Conservation (phyloP, 2,888 invertebrate genomes). For the Drymonia ruficornis region DNA sequence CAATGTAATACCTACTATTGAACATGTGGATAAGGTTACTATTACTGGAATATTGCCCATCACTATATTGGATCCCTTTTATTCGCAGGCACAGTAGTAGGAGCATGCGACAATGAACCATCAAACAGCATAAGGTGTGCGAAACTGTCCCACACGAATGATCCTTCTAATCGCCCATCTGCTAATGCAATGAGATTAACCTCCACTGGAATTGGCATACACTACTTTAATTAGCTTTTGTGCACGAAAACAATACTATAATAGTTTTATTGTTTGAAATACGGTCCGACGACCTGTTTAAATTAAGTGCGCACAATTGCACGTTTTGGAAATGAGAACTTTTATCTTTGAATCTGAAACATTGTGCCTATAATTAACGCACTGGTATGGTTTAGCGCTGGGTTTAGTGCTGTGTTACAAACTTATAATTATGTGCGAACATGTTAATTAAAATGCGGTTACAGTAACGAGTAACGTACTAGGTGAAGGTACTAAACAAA, state of each 20-base stretch:
- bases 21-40: not conserved
- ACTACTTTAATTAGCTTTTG: conserved; percentile 74
- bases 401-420: not conserved
- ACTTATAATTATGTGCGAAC: not conserved
- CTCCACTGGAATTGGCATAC: conserved; percentile 63
- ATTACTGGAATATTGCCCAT: not conserved
- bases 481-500: not conserved
- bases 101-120: not conserved
- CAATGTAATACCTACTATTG: not conserved
- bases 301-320: conserved; percentile 34
- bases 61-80: not conserved
- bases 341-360: conserved; percentile 12
- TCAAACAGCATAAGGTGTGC: not conserved
- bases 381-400: conserved; percentile 1
- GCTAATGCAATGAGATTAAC: conserved; percentile 61
- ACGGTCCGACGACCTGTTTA: conserved; percentile 58
- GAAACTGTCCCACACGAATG: conserved; percentile 43
- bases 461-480: not conserved
- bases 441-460: not conserved
- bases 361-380: conserved; percentile 19
- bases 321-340: conserved; percentile 20
- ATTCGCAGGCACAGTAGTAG: not conserved
- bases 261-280: conserved; percentile 73
- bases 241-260: conserved; percentile 75
- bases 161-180: conserved; percentile 50